Base-by-base conservation (phyloP, 2,797 vertebrate genomes). In the Chelon auratus region DNA sequence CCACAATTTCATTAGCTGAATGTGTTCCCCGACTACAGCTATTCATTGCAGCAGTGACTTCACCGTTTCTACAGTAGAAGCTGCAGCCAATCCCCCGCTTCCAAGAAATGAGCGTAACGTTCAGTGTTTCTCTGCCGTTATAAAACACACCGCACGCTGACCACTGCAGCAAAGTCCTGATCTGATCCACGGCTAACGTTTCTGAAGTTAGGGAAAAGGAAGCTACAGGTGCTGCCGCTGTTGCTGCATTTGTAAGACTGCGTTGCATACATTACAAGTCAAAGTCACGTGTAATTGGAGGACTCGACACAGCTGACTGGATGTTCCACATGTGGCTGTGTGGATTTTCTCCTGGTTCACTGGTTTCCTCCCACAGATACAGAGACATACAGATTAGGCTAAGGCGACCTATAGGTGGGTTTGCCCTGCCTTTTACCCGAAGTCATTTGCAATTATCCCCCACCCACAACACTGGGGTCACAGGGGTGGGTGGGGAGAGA, bases 1-100 rank as follows among this genome's bases (percentile, higher is more conserved):
- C 57, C 33, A 60, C 77, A 65, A 36, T 61, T 77, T 76, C 79
- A 85, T 90, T 81, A 82, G 82, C 62, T 50, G 43, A 61, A 52
- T 79, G 78, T 10, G 42, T 14, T 42, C 62, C 60, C 56, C 36
- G 47, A 11, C 69, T 64, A 78, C 62, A 70, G 47, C 73, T 60
- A 37, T 58, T 68, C 56, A 48, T 62, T 69, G 75, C 57, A 72
- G 69, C 57, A 72, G 69, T 53, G 62, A 45, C 24, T 62, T 63
- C 51, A 55, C 13, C 63, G 15, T 37, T 48, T 33, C 33, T 56
- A 26, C 59, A 59, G 65, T 33, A 50, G 50, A 62, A 53, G 43
- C 33, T 10, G 0, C 24, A 56, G 62, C 43, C 39, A 17, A 20
- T 17, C 11, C 45, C 9, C 4, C 9, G 4, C 4, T 0, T 57